Evolutionary conservation across 2,888 invertebrate genomes (phyloP).

Genomic region (Agrochola circellaris): DNA sequence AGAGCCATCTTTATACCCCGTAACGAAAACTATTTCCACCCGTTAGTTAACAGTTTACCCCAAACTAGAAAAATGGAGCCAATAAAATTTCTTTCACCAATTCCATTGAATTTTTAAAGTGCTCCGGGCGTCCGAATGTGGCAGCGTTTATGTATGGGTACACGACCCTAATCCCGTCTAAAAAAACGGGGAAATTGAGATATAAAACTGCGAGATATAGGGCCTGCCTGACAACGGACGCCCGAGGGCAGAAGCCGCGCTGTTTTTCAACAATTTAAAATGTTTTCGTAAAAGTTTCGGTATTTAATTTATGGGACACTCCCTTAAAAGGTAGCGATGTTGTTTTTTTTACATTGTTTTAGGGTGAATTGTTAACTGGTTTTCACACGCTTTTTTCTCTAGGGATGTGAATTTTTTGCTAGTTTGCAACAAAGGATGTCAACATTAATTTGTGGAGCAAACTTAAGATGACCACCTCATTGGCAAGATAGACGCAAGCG

Average conservation of each 20-base stretch:
- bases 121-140: slow-evolving; percentile 33
- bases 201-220: slow-evolving; percentile 82
- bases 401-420: slow-evolving; percentile 11
- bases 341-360: slow-evolving; percentile 47
- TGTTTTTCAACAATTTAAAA: slow-evolving; percentile 72
- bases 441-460: slow-evolving; percentile 16
- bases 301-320: slow-evolving; percentile 64
- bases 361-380: slow-evolving; percentile 39
- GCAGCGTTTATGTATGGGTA: slow-evolving; percentile 54
- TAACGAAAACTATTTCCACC: slow-evolving; percentile 41
- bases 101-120: slow-evolving; percentile 60
- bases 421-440: slow-evolving; percentile 5
- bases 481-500: neutral
- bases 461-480: neutral
- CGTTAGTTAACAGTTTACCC: slow-evolving; percentile 45
- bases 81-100: slow-evolving; percentile 52
- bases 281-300: slow-evolving; percentile 67
- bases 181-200: slow-evolving; percentile 82
- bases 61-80: slow-evolving; percentile 35
- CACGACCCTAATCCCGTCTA: slow-evolving; percentile 59
- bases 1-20: slow-evolving; percentile 22
- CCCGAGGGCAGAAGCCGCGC: slow-evolving; percentile 64
- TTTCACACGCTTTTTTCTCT: slow-evolving; percentile 47
- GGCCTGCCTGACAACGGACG: slow-evolving; percentile 61
- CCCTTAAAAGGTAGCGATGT: slow-evolving; percentile 46